Evolutionary conservation across 2,113 vertebrate species (phyloP), one percentile per base, ranked within the genome.

Genomic region (Python bivittatus): DNA sequence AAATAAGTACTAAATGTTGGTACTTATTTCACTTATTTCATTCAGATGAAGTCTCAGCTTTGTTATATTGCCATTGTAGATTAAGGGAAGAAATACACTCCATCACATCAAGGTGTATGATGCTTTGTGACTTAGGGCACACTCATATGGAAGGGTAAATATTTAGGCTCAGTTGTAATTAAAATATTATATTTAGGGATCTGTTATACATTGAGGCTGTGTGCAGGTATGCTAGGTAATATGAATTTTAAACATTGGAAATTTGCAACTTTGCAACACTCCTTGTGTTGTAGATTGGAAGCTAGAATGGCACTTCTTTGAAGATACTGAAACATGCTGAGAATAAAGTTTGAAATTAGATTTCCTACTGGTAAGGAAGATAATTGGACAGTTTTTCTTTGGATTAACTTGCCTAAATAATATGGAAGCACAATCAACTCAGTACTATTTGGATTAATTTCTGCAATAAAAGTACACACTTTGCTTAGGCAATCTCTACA

Each of bases 371-470:
- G n/a, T 15, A 88, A 1, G 84, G 1, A 91, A 68, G 0, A 2
- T 22, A 89, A 22, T 2, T 93, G 25, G 92, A 90, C 1, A 22
- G 0, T 86, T 93, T 93, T 1, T 0, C 0, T 88, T 94, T 90
- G 13, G 1, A 91, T 84, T 93, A 2, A 15, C 4, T 79, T 92
- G 8, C 91, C 22, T 90, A 93, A 93, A 93, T 64, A 93, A 60
- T 1, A 53, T 10, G 25, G 88, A 94, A 56, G 4, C 84, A 86
- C 1, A 92, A 94, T n/a, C 84, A 79, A 85, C 6, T 29, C 5
- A 27, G 2, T 61, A 38, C 0, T 57, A 44, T 87, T 92, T 3
- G 33, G 17, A 79, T 79, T 79, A 88, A 89, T 86, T 91, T 92
- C 0, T 57, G 6, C 91, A 1, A 42, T 58, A 48, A 91, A 92